phyloP scores from a whole-genome alignment of 2,797 vertebrate genomes.

The Acanthis flammea region DNA sequence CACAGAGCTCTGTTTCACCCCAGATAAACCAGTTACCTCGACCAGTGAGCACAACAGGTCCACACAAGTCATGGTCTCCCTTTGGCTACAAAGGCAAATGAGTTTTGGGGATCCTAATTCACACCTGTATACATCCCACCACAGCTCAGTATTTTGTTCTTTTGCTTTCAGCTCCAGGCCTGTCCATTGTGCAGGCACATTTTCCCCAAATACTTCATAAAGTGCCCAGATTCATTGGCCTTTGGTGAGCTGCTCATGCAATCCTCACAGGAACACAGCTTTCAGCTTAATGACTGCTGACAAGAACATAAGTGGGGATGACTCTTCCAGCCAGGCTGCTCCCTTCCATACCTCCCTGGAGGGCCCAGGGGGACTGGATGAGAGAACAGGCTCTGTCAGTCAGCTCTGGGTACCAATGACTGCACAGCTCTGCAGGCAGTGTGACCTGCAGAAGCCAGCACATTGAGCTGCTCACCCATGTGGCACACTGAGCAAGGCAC shows the following conservation, averaged over 20 bases:
- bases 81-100: not conserved
- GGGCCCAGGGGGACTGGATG: not conserved
- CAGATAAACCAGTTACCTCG: not conserved
- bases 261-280: not conserved
- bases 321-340: not conserved
- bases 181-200: accelerated
- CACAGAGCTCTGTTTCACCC: not conserved
- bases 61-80: accelerated
- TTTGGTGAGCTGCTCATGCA: not conserved
- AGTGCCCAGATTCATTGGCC: not conserved
- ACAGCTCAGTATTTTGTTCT: not conserved
- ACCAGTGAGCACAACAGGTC: not conserved
- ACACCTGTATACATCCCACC: not conserved
- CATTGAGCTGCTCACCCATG: accelerated
- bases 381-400: not conserved
- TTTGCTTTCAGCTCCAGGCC: not conserved
- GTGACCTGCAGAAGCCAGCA: not conserved
- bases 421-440: not conserved
- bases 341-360: not conserved
- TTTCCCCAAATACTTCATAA: not conserved
- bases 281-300: not conserved
- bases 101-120: not conserved
- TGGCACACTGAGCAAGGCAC: not conserved
- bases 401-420: not conserved
- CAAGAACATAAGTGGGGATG: not conserved